phyloP scores from a whole-genome alignment of 2,888 invertebrate species.

The Cerceris ruficornis region DNA sequence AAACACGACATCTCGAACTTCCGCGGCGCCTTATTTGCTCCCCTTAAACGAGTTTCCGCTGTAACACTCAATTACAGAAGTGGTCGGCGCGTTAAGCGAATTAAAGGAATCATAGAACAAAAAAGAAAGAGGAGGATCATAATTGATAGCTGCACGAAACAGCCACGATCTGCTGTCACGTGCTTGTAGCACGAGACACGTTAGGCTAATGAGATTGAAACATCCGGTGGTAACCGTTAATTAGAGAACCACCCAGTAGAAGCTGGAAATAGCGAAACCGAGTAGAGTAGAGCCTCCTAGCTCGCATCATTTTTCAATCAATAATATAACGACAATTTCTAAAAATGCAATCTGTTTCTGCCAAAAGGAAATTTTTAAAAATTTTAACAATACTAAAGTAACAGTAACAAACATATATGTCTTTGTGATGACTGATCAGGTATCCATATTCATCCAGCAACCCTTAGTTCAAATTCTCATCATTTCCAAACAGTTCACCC shows the following conservation, averaged over 20 bases:
- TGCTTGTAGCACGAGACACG: constrained; percentile 18
- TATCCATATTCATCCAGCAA: no score
- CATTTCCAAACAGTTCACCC: no score
- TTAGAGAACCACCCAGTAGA: constrained; percentile 20
- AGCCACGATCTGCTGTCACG: constrained; percentile 11
- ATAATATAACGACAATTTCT: no score
- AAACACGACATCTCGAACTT: constrained; percentile 5
- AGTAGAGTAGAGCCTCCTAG: not conserved
- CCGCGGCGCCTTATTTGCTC: not conserved
- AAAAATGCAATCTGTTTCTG: no score
- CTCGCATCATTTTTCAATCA: no score
- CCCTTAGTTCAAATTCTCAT: no score
- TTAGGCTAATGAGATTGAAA: constrained; percentile 39
- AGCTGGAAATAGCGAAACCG: not conserved
- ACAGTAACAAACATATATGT: no score
- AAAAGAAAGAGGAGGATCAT: constrained; percentile 14
- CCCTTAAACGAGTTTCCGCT: constrained; percentile 5
- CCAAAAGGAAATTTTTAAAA: not conserved
- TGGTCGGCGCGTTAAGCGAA: constrained; percentile 17
- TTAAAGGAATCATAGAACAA: constrained; percentile 15
- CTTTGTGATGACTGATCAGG: no score
- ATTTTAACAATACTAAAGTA: not conserved
- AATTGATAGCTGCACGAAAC: constrained; percentile 15
- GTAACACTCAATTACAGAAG: constrained; percentile 19
- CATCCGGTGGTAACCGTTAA: constrained; percentile 30